A percentile compares a stretch with the other conserved stretches of the same genome.
Evolutionary conservation across 2,797 vertebrate species (phyloP).

Genomic region (Brotula barbata): DNA sequence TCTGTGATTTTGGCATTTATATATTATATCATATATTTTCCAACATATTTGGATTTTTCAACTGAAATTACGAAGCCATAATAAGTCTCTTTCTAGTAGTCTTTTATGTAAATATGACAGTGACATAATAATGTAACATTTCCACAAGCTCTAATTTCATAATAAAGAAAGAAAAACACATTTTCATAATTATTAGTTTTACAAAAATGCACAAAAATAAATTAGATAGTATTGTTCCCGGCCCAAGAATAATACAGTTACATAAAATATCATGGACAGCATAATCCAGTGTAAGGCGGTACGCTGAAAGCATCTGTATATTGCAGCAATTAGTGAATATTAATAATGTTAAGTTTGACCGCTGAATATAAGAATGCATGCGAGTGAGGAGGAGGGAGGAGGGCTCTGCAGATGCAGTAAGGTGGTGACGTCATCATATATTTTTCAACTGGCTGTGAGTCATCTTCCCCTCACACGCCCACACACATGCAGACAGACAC

Average conservation of each 20-base stretch:
- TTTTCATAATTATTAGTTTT: no score
- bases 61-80: no score
- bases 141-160: no score
- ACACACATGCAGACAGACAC: not conserved
- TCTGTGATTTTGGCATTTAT: not conserved
- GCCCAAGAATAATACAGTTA: no score
- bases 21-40: no score
- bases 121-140: no score
- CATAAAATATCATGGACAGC: not conserved
- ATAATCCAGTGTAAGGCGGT: not conserved
- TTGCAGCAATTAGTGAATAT: conserved; percentile 6
- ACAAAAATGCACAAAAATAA: no score
- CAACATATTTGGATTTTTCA: no score
- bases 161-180: no score
- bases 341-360: conserved; percentile 21
- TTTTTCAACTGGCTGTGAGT: not conserved
- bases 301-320: not conserved
- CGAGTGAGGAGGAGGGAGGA: not conserved
- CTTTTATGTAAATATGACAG: no score
- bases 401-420: conserved; percentile 37
- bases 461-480: not conserved
- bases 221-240: no score
- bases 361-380: not conserved
- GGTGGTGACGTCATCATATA: conserved; percentile 32
- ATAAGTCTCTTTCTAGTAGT: no score